Percentiles rank a stretch among this genome's conserved stretches.
phyloP scores from a whole-genome alignment of 2,888 invertebrate genomes.

The Diachrysia chrysitis region DNA sequence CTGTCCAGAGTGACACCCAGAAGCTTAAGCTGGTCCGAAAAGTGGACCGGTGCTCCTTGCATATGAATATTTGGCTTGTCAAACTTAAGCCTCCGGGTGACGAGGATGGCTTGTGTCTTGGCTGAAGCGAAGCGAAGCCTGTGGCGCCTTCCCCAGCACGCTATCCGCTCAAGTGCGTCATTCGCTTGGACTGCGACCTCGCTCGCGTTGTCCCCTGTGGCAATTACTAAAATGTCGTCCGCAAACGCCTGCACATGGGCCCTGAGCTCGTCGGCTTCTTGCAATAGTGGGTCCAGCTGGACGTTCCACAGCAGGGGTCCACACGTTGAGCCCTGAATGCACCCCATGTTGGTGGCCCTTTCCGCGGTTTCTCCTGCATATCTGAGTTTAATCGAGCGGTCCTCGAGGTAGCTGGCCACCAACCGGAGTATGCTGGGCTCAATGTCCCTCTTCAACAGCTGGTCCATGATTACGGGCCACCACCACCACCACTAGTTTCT shows the following conservation, averaged over 20 bases:
- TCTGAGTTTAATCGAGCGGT: neutral
- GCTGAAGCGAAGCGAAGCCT: neutral
- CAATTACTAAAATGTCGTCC: slow-evolving; percentile 15
- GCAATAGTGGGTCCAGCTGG: slow-evolving; percentile 19
- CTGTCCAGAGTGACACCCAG: neutral
- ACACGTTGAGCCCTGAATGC: slow-evolving; percentile 25
- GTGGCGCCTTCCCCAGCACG: neutral
- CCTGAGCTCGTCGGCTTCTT: neutral
- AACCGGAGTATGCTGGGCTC: neutral
- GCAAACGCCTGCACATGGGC: slow-evolving; percentile 20
- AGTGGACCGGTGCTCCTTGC: no score
- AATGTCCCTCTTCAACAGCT: neutral
- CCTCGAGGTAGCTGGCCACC: neutral
- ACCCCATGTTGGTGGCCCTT: slow-evolving; percentile 11
- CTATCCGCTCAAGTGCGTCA: neutral
- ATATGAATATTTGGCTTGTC: no score
- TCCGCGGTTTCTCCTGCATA: neutral
- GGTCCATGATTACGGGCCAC: slow-evolving; percentile 19
- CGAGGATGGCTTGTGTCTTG: no score
- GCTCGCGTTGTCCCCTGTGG: neutral
- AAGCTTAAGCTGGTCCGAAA: neutral
- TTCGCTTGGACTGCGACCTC: neutral
- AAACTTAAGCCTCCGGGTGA: no score
- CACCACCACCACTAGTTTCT: slow-evolving; percentile 10
- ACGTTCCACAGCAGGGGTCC: slow-evolving; percentile 31